A percentile compares a stretch with the other conserved stretches of the same genome.
Evolutionary conservation across 1,140 invertebrate species (phyloP).

Genomic region (Venustaconcha ellipsiformis): DNA sequence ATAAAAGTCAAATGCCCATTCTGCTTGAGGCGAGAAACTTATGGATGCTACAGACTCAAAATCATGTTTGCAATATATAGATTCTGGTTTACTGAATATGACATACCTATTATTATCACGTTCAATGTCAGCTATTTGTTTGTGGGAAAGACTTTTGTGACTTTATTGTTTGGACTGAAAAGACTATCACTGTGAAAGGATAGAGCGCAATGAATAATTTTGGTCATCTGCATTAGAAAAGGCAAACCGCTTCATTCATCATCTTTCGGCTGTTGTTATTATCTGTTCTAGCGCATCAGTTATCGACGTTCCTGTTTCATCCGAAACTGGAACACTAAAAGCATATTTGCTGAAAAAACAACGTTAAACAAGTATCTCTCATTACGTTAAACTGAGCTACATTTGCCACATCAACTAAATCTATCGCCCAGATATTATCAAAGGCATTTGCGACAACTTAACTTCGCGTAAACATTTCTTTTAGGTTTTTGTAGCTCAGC

Average conservation of each 20-base stretch:
- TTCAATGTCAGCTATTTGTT: neutral
- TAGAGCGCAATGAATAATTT: neutral
- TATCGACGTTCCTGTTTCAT: too few species aligned
- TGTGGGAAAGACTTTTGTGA: neutral
- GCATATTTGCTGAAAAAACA: too few species aligned
- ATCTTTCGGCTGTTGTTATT: neutral
- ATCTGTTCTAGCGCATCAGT: too few species aligned
- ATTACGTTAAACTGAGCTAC: too few species aligned
- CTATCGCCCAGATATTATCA: too few species aligned
- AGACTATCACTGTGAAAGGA: neutral
- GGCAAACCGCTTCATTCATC: neutral
- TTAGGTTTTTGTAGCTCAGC: too few species aligned
- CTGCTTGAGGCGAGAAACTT: neutral
- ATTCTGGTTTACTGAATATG: neutral
- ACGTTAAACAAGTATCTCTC: too few species aligned
- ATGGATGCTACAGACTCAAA: neutral
- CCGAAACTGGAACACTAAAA: too few species aligned
- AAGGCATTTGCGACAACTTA: too few species aligned
- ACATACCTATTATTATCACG: neutral
- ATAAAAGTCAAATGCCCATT: neutral
- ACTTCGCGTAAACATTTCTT: too few species aligned
- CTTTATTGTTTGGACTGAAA: conserved; percentile 1
- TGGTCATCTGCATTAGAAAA: neutral
- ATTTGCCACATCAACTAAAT: too few species aligned
- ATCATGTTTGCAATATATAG: too few species aligned